Evolutionary conservation across 37 sponge, comb jelly and placozoan genomes (phyloP), one percentile per base, ranked within the genome.

Genomic region (Axinella damicornis): DNA sequence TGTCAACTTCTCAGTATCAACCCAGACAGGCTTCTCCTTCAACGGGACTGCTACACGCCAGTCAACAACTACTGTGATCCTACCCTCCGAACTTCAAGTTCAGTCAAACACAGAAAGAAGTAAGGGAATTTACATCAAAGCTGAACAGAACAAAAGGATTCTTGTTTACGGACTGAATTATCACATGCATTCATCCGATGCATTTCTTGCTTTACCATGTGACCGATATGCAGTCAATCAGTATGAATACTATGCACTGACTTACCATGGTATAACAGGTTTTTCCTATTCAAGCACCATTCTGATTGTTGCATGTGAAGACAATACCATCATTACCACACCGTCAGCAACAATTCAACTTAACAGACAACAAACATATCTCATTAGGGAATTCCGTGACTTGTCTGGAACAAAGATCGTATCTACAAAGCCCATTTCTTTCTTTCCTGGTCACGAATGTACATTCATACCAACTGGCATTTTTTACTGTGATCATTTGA

Each of bases 151-250:
- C 17, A 39, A 56, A 14, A 39, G 24, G 46, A 80, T 90, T 46
- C 52, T 80, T 52, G 81, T 90, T 14, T 90, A 80, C 71, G 87
- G 83, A 0, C 75, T 70, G 16, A 69, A 71, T 62, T 76, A 81
- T 46, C 74, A 17, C n/a, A 13, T 5, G 18, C 27, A 36, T 31
- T 62, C 92, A 55, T 74, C 82, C 27, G 92, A 91, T 82, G 78
- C 78, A 55, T 81, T 67, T 39, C 73, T 91, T 9, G 87, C 83
- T 9, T 25, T 86, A n/a, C 92, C 92, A 14, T 65, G 71, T 53
- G 27, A 39, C 30, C 20, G 20, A 28, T 67, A 17, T n/a, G 35
- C 73, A 59, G 68, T 68, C 0, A 66, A 60, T 39, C 76, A 68
- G 30, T 82, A 78, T 70, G 73, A 77, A 35, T 82, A 89, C 72